A percentile compares a stretch with the other conserved stretches of the same genome.
Conservation (phyloP, 2,797 vertebrate genomes). For the Tenualosa thibaudeaui region DNA sequence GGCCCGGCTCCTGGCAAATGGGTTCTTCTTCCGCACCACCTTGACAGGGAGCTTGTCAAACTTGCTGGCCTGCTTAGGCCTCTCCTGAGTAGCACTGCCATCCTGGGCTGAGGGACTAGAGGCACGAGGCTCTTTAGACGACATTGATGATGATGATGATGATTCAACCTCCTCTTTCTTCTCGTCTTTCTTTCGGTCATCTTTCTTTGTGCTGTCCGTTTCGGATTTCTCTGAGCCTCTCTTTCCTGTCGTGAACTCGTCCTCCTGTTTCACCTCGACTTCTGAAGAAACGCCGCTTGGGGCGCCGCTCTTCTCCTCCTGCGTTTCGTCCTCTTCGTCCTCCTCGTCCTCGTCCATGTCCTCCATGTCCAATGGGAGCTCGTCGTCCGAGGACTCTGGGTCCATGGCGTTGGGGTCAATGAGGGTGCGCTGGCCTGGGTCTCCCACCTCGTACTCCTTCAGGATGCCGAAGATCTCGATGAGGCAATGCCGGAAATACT, state of each 20-base stretch:
- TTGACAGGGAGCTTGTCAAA: constrained; percentile 97
- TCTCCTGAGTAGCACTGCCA: constrained; percentile 75
- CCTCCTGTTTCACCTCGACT: constrained; percentile 71
- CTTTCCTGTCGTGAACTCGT: constrained; percentile 50
- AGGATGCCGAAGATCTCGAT: constrained; percentile 98
- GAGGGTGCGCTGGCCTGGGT: constrained; percentile 92
- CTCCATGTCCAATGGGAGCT: constrained; percentile 70
- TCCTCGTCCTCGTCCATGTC: constrained; percentile 75
- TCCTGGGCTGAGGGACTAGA: constrained; percentile 70
- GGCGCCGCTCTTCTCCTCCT: constrained; percentile 62
- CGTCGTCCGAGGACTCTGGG: constrained; percentile 80
- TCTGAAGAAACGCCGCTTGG: constrained; percentile 35
- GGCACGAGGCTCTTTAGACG: constrained; percentile 74
- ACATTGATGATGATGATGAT: not conserved
- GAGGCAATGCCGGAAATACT: constrained; percentile 97
- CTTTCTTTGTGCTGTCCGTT: constrained; percentile 53
- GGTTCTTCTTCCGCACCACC: constrained; percentile 90
- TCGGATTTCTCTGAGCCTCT: constrained; percentile 38
- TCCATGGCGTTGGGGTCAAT: constrained; percentile 83
- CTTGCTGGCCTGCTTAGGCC: constrained; percentile 87
- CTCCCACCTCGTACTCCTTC: constrained; percentile 97
- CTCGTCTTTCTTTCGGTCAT: constrained; percentile 33
- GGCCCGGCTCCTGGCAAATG: constrained; percentile 85
- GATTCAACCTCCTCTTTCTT: constrained; percentile 64
- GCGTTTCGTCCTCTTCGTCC: constrained; percentile 81